Base-by-base conservation (phyloP, 1,140 invertebrate genomes). In the Dinoponera quadriceps region DNA sequence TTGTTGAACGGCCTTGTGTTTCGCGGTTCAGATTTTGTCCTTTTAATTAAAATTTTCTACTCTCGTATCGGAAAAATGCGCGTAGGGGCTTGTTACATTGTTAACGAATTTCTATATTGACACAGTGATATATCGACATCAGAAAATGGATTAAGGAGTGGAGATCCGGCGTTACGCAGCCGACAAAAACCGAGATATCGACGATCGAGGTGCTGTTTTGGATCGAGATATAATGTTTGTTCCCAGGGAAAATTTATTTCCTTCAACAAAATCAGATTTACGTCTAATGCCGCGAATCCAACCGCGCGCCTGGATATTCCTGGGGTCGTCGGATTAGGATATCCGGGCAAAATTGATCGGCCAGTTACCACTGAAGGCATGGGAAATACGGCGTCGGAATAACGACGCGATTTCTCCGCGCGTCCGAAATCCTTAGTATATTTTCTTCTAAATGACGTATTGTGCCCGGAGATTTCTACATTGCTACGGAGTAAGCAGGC, bases 211-310 rank as follows among this genome's bases (percentile, higher is more conserved):
- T 9, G 2, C 33, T 33, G 2, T 27, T 22, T 22, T n/a, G 68
- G 16, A 49, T 54, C 14, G 29, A 29, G 44, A 66, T 62, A 69
- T 27, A 25, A 66, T 38, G 13, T 33, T 55, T 22, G 48, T 5
- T 38, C 63, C 59, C n/a, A 14, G 74, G 48, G 66, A 66, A 83
- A 85, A 74, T 68, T 25, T 54, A 22, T 57, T 68, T 74, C 25
- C 20, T 7, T 25, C 44, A 66, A 59, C 48, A 62, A 44, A 38
- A 72, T 51, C 14, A 59, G 48, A 82, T 65, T 73, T 66, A 38
- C 27, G 38, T 84, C 27, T 59, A 51, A 44, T 25, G 51, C 9
- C 9, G 5, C 22, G 29, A 60, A 5, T 55, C 7, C 54, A 48
- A 29, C 27, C 48, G 18, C 4, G 22, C 22, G 29, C 48, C 0